Conservation (phyloP, 2,113 vertebrate species). For the Columbina picui region DNA sequence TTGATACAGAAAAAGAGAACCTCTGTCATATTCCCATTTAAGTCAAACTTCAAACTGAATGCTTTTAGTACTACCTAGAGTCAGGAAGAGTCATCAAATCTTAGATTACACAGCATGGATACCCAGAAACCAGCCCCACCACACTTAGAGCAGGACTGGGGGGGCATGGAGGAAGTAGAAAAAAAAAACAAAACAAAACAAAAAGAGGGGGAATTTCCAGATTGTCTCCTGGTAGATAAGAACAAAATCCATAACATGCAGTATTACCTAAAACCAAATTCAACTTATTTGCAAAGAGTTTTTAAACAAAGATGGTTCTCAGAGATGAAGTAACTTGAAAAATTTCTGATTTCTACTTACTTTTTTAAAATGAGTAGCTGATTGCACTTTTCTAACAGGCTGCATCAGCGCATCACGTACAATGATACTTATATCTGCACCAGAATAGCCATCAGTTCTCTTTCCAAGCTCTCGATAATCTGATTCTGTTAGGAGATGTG, state of each 20-base stretch:
- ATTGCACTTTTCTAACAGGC: slow-evolving; percentile 95
- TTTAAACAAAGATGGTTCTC: not conserved
- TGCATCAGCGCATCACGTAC: slow-evolving; percentile 97
- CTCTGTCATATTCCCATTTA: not conserved
- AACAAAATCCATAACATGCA: not conserved
- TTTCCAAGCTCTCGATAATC: slow-evolving; percentile 89
- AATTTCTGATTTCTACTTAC: slow-evolving; percentile 63
- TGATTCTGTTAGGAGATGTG: slow-evolving; percentile 80
- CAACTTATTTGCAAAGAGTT: not conserved
- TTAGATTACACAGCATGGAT: not conserved
- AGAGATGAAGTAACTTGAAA: not conserved
- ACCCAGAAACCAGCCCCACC: not conserved
- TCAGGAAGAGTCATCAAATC: not conserved
- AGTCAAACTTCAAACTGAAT: not conserved
- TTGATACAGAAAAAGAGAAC: not conserved
- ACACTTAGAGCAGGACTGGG: not conserved
- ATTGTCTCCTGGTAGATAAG: not conserved
- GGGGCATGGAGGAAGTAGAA: too few species aligned
- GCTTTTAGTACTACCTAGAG: not conserved
- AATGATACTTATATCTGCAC: slow-evolving; percentile 93
- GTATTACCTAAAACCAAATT: not conserved
- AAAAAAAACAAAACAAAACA: too few species aligned
- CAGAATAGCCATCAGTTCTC: slow-evolving; percentile 91
- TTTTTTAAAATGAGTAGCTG: slow-evolving; percentile 95
- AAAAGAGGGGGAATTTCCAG: not conserved